These are phyloP conservation scores for Hyperopisus bebe DNA, from an alignment of 2,113 vertebrate species.

Conservation along the genomic window DNA sequence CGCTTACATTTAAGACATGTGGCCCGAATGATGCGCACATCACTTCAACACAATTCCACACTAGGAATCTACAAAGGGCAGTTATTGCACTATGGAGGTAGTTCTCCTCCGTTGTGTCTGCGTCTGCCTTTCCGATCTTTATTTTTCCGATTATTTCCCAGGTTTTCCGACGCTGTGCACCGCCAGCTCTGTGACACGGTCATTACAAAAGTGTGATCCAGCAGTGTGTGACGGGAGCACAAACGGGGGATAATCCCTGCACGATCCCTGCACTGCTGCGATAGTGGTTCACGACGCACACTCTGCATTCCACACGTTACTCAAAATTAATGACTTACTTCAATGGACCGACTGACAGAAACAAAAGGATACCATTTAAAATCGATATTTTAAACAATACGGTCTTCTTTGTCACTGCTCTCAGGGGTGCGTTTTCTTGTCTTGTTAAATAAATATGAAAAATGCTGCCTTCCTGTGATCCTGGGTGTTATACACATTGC, in stretches of 20 bases:
- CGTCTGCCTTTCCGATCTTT: not conserved
- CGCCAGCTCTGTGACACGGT: not conserved
- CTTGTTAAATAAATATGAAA: not conserved
- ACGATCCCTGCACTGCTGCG: not conserved
- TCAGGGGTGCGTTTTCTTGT: not conserved
- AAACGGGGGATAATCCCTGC: not conserved
- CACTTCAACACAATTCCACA: not conserved
- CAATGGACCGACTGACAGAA: not conserved
- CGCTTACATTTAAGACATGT: conserved; percentile 62
- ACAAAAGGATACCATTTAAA: not conserved
- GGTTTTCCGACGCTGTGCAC: not conserved
- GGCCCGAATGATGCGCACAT: conserved; percentile 55
- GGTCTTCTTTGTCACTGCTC: not conserved
- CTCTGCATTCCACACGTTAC: not conserved
- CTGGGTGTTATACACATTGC: not conserved
- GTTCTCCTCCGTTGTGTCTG: not conserved
- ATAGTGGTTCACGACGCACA: not conserved
- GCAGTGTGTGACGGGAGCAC: not conserved
- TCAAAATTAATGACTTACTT: conserved; percentile 7
- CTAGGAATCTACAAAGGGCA: not conserved
- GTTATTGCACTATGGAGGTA: not conserved
- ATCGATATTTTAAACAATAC: not conserved
- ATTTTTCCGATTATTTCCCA: not conserved
- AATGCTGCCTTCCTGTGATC: not conserved
- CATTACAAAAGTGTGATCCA: not conserved